Percentiles rank a stretch among this genome's conserved stretches.
Conservation (phyloP, 2,113 vertebrate species). For the Dendropsophus ebraccatus region DNA sequence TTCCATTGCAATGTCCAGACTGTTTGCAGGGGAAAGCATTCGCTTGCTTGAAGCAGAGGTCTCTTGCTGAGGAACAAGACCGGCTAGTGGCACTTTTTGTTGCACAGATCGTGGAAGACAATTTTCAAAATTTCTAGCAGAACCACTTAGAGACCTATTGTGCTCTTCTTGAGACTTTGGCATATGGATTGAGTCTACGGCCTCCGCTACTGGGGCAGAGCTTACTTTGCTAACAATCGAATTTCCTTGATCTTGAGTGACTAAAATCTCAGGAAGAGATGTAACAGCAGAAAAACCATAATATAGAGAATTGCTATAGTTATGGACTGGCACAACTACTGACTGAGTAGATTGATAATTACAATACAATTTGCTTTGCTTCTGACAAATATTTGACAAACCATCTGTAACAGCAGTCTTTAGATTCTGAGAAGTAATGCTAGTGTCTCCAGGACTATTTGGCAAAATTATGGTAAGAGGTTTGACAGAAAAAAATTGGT, state of each 20-base stretch:
- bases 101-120: slow-evolving; percentile 67
- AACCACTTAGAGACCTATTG: slow-evolving; percentile 68
- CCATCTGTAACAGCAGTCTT: slow-evolving; percentile 70
- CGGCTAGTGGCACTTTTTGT: slow-evolving; percentile 83
- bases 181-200: slow-evolving; percentile 71
- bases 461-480: slow-evolving; percentile 73
- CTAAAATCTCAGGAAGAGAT: slow-evolving; percentile 88
- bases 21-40: slow-evolving; percentile 97
- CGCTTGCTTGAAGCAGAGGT: slow-evolving; percentile 92
- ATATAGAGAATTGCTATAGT: slow-evolving; percentile 73
- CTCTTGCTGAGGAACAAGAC: slow-evolving; percentile 90
- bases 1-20: slow-evolving; percentile 98
- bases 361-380: slow-evolving; percentile 63
- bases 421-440: slow-evolving; percentile 60
- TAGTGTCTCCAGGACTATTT: slow-evolving; percentile 72
- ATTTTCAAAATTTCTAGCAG: slow-evolving; percentile 67
- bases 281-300: slow-evolving; percentile 75
- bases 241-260: slow-evolving; percentile 87
- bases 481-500: slow-evolving; percentile 76
- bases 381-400: slow-evolving; percentile 72
- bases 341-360: slow-evolving; percentile 70
- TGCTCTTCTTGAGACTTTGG: slow-evolving; percentile 74
- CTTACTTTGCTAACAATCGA: slow-evolving; percentile 74
- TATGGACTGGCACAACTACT: slow-evolving; percentile 74
- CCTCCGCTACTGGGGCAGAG: slow-evolving; percentile 64